phyloP scores from a whole-genome alignment of 2,888 invertebrate genomes.

The Limnephilus auricula region DNA sequence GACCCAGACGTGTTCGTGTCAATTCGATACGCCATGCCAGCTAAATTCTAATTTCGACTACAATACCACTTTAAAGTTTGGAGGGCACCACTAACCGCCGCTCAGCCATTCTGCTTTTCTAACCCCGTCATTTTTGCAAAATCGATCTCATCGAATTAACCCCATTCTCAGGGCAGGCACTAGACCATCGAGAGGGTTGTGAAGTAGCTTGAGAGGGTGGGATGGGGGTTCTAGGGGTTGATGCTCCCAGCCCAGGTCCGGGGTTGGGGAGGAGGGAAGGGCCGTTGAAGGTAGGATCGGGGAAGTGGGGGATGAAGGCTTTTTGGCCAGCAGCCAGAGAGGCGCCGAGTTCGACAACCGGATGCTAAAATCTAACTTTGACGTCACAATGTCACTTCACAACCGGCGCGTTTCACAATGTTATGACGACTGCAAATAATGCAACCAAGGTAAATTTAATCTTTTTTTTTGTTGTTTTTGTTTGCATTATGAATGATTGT shows the following conservation, averaged over 20 bases:
- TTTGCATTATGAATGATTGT: no score
- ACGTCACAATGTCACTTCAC: not conserved
- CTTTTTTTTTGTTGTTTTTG: no score
- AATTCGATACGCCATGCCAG: not conserved
- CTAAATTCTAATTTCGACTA: not conserved
- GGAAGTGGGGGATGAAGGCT: conserved; percentile 12
- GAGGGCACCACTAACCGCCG: not conserved
- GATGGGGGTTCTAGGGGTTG: not conserved
- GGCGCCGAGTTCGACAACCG: conserved; percentile 56
- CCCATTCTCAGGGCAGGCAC: conserved; percentile 7
- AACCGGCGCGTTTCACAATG: not conserved
- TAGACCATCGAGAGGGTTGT: conserved; percentile 9
- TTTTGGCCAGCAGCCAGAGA: conserved; percentile 57
- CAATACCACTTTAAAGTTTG: not conserved
- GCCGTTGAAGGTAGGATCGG: not conserved
- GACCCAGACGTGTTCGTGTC: not conserved
- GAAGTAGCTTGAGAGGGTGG: not conserved
- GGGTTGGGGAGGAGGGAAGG: conserved; percentile 17
- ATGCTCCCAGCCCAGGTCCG: not conserved
- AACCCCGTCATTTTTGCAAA: not conserved
- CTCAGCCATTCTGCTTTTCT: not conserved
- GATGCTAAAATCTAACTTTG: not conserved
- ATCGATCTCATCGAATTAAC: conserved; percentile 23
- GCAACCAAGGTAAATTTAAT: not conserved
- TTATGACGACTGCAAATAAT: not conserved